Percentiles rank a stretch among this genome's conserved stretches.
These are phyloP conservation scores for Anabacerthia variegaticeps DNA, from an alignment of 2,797 vertebrate genomes.

Conservation along the genomic window DNA sequence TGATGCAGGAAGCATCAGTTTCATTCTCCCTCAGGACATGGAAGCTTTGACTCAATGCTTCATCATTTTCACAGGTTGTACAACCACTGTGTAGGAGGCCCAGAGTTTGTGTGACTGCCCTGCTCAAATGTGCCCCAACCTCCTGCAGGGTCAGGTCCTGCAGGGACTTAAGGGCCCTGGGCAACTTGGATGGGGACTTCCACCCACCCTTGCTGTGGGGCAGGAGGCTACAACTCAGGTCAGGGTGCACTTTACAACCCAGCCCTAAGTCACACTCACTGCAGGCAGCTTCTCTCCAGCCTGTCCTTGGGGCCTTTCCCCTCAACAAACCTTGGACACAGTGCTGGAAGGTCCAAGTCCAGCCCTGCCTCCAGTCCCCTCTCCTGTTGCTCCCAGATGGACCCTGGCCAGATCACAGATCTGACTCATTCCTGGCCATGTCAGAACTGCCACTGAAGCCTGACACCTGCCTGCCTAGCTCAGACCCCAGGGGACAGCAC, in stretches of 20 bases:
- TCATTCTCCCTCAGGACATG: background rate
- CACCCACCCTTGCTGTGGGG: accelerated
- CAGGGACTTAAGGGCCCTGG: no score
- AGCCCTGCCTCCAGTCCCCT: background rate
- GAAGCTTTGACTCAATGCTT: background rate
- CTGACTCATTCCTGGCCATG: accelerated
- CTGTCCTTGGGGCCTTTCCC: background rate
- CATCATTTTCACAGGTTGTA: background rate
- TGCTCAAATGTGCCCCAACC: accelerated
- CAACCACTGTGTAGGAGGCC: background rate
- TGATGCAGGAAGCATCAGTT: background rate
- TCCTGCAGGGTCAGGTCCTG: background rate
- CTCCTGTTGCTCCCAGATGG: background rate
- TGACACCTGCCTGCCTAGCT: background rate
- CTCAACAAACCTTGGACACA: background rate
- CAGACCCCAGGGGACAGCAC: background rate
- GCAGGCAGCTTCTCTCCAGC: background rate
- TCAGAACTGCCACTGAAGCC: background rate
- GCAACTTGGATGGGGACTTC: background rate
- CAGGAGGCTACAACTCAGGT: background rate
- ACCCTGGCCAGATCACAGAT: accelerated
- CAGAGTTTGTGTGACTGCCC: background rate
- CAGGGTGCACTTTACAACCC: accelerated
- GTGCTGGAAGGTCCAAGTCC: background rate
- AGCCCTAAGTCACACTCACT: accelerated